phyloP scores from a whole-genome alignment of 2,113 vertebrate genomes.

The Hippocampus zosterae region DNA sequence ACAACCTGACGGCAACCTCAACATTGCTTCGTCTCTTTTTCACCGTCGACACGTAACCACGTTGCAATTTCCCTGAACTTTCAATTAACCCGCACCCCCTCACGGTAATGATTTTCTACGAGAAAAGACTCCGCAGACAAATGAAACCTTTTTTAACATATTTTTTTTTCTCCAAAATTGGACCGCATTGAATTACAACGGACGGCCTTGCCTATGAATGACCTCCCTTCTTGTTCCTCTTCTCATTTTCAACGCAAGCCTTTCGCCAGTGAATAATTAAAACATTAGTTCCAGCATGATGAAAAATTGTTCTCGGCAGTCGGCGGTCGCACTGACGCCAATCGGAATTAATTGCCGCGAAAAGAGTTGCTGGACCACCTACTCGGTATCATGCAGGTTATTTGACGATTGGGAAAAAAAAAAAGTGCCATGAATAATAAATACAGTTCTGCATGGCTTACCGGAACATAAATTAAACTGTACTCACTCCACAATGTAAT shows the following conservation, averaged over 20 bases:
- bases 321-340: background rate
- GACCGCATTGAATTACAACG: background rate
- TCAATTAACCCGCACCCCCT: background rate
- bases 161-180: background rate
- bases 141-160: background rate
- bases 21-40: background rate
- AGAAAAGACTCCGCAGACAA: background rate
- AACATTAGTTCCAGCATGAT: background rate
- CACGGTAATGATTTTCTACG: background rate
- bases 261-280: constrained; percentile 1
- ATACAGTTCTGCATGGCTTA: background rate
- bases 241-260: constrained; percentile 1
- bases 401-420: background rate
- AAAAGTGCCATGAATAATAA: background rate
- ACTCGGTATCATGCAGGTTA: background rate
- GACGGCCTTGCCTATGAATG: background rate
- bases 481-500: background rate
- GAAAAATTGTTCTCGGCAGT: background rate
- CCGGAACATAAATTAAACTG: background rate
- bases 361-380: background rate
- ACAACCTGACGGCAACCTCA: background rate
- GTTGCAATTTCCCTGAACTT: background rate
- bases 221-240: background rate
- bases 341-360: background rate
- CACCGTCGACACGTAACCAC: background rate